Percentiles rank a stretch among this genome's conserved stretches.
Evolutionary conservation across 1,140 invertebrate species (phyloP).

Genomic region (Ceratina calcarata): DNA sequence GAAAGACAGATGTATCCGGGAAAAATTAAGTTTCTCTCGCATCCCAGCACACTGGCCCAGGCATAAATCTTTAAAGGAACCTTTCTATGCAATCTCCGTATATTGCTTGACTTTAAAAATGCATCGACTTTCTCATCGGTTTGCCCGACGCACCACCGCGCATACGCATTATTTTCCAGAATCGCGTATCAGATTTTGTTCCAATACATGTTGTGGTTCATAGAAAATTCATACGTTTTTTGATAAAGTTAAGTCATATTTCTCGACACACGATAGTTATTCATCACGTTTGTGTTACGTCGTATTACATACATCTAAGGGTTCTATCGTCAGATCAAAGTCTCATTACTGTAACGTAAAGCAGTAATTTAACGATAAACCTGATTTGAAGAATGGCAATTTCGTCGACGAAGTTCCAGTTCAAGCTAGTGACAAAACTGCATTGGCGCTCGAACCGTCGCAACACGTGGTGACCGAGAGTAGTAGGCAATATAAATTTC

Average conservation of each 20-base stretch:
- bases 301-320: no score
- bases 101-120: not conserved
- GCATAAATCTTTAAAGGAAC: not conserved
- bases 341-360: no score
- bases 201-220: no score
- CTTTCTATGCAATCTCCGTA: not conserved
- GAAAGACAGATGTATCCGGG: not conserved
- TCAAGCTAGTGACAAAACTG: not conserved
- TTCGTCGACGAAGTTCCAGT: not conserved
- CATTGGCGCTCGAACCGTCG: not conserved
- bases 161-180: not conserved
- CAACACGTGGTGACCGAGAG: not conserved
- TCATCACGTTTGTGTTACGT: no score
- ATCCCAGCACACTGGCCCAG: not conserved
- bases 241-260: no score
- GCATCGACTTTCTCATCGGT: not conserved
- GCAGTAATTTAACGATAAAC: no score
- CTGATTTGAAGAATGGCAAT: not conserved
- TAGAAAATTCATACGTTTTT: no score
- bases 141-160: no score
- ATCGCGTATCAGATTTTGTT: not conserved
- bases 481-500: no score
- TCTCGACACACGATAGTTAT: no score
- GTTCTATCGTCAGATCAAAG: no score
- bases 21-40: constrained; percentile 13